Base-by-base conservation (phyloP, 2,888 invertebrate genomes). In the Anorthoa munda region DNA sequence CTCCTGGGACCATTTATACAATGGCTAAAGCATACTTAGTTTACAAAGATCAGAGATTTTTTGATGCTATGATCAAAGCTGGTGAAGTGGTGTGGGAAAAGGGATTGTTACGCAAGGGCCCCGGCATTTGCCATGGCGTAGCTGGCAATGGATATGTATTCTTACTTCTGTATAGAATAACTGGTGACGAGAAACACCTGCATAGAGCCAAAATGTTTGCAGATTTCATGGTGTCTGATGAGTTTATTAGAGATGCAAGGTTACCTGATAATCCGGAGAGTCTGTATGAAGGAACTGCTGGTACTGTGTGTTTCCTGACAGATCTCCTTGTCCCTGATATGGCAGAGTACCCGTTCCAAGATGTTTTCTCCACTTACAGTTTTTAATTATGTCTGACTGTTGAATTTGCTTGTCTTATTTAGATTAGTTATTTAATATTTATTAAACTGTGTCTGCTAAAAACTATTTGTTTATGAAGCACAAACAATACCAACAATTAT, bases 101-200 rank as follows among this genome's bases (percentile, higher is more conserved):
- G 89, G 99, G 99, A 0, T 95, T 99, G 48, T 95, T 99, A 51
- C 97, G 97, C 82, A 99, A 99, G 93, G 99, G 99, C 0, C 98
- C 99, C 13, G 98, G 99, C 0, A 97, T 99, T 77, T 99, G 99
- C 90, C 99, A 99, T 89, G 99, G 99, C 1, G 97, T 98, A 0
- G 98, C 98, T 26, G 98, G 98, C 50, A 98, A 97, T 92, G 98
- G 97, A 18, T 98, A 98, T 92, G 98, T 97, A 0, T 98, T 98
- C 87, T 93, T 99, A 60, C 93, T 98, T 0, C 93, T 99, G 13
- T 97, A 98, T 89, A 97, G 98, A 80, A 93, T 99, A 68, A 98
- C 98, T 17, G 96, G 97, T 13, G 97, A 98, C 81, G 91, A 94
- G 11, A 97, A 97, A 90, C 97, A 98, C 92, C 94, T 98, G n/a